Evolutionary conservation across 2,888 invertebrate species (phyloP).

Genomic region (Dryadula phaetusa): DNA sequence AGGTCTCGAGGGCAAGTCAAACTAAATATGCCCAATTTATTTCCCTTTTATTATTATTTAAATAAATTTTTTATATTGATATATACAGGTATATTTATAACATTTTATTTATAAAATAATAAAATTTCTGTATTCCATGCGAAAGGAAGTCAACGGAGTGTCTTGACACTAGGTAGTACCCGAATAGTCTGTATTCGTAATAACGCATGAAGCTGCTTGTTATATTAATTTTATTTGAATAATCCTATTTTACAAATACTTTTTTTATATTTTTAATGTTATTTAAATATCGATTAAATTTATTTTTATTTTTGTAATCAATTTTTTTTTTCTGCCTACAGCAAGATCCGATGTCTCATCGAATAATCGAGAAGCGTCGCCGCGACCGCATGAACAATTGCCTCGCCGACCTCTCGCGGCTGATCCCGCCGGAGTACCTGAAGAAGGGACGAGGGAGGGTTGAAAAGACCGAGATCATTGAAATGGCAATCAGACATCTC

Average conservation of each 20-base stretch:
- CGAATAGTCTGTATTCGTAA: no score
- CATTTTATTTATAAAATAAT: slow-evolving; percentile 22
- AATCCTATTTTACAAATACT: no score
- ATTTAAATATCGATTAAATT: not conserved
- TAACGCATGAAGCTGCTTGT: no score
- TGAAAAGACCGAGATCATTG: slow-evolving; percentile 99
- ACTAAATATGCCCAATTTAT: slow-evolving; percentile 74
- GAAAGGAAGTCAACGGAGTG: no score
- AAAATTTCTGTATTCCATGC: not conserved
- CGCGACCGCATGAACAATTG: slow-evolving; percentile 99
- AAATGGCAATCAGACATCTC: slow-evolving; percentile 98
- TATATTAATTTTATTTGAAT: no score
- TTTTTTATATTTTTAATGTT: not conserved
- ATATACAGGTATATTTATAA: no score
- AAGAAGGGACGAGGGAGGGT: slow-evolving; percentile 98
- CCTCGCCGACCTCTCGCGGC: slow-evolving; percentile 94
- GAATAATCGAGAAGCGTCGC: slow-evolving; percentile 97
- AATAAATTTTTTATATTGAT: not conserved
- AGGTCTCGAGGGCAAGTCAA: slow-evolving; percentile 86
- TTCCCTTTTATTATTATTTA: slow-evolving; percentile 33
- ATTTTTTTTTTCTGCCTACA: slow-evolving; percentile 55
- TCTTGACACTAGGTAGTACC: no score
- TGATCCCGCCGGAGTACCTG: slow-evolving; percentile 96
- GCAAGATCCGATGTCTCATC: slow-evolving; percentile 99
- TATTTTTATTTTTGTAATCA: not conserved